Evolutionary conservation across 2,888 invertebrate species (phyloP).

Genomic region (Latrodectus elegans): DNA sequence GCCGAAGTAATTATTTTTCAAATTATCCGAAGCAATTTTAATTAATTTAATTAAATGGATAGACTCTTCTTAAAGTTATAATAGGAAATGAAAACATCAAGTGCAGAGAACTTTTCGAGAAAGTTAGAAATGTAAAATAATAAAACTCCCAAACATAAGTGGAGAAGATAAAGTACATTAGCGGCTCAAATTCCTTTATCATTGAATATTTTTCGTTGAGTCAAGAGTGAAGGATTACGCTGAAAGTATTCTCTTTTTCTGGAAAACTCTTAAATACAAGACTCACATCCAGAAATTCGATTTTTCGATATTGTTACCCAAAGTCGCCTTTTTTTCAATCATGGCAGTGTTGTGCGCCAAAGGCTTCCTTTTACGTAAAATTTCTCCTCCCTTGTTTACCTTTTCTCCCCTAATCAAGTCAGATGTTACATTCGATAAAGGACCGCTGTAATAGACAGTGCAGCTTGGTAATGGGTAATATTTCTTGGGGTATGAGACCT

Average conservation of each 20-base stretch:
- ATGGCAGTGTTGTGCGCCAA: not conserved
- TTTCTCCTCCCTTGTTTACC: conserved; percentile 22
- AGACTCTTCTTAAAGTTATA: too few species aligned
- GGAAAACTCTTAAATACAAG: conserved; percentile 12
- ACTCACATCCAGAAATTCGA: conserved; percentile 30
- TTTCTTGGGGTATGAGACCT: conserved; percentile 15
- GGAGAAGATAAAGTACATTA: too few species aligned
- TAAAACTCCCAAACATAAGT: too few species aligned
- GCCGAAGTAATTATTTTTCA: too few species aligned
- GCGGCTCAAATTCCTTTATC: too few species aligned
- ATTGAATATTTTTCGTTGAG: too few species aligned
- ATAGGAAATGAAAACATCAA: too few species aligned
- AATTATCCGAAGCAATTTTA: too few species aligned
- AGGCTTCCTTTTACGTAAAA: not conserved
- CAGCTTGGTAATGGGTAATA: conserved; percentile 29
- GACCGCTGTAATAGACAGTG: conserved; percentile 28
- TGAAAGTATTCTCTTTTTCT: not conserved
- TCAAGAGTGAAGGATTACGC: too few species aligned
- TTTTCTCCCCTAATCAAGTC: conserved; percentile 39
- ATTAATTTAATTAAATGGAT: too few species aligned
- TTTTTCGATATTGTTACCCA: conserved; percentile 17
- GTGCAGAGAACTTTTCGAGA: too few species aligned
- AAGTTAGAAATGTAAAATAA: too few species aligned
- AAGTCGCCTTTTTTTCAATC: not conserved
- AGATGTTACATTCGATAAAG: conserved; percentile 42